phyloP scores from a whole-genome alignment of 2,888 invertebrate genomes.

The Eremobia ochroleuca region DNA sequence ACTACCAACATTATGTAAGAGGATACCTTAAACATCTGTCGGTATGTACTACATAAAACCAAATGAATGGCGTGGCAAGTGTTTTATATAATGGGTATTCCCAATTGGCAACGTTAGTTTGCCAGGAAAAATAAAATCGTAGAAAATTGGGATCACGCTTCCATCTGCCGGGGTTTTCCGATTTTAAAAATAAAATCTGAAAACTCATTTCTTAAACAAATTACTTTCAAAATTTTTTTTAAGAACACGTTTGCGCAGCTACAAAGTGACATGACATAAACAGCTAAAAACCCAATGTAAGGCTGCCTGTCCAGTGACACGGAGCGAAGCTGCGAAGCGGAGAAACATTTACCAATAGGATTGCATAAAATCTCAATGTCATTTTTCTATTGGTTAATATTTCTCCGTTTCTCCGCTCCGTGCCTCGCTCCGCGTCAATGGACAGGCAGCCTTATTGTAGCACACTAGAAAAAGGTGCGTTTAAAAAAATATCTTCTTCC shows the following conservation, averaged over 20 bases:
- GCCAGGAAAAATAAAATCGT: not conserved
- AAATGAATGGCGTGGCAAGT: not conserved
- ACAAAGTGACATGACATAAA: not conserved
- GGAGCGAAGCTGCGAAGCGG: no score
- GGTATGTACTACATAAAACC: not conserved
- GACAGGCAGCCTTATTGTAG: no score
- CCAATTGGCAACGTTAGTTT: not conserved
- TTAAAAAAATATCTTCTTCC: not conserved
- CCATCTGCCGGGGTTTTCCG: not conserved
- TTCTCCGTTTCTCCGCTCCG: no score
- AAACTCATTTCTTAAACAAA: not conserved
- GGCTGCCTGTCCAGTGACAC: no score
- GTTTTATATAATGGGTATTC: not conserved
- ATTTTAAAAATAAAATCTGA: not conserved
- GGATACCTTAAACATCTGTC: constrained; percentile 19
- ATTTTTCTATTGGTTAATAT: no score
- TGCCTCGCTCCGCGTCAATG: no score
- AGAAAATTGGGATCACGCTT: not conserved
- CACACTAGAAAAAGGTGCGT: not conserved
- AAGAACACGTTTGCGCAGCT: not conserved
- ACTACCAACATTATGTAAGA: not conserved
- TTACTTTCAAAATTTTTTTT: not conserved
- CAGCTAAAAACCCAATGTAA: not conserved
- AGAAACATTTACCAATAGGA: no score
- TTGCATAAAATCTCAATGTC: no score